Percentiles rank a stretch among this genome's conserved stretches.
These are phyloP conservation scores for Capromys pilorides DNA, from an alignment of 2,797 vertebrate genomes.

Conservation along the genomic window DNA sequence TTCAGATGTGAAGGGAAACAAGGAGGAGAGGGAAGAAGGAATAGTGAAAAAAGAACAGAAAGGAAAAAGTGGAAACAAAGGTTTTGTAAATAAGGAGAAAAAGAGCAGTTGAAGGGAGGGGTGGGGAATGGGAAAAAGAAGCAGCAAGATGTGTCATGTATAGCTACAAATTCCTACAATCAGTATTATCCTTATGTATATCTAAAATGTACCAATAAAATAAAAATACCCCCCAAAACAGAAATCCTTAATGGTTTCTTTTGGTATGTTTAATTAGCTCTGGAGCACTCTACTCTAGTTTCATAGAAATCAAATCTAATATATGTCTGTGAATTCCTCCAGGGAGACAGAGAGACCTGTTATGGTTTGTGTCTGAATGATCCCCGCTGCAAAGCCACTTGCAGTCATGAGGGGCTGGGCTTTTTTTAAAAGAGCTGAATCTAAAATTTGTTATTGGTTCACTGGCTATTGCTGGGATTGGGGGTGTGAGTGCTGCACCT, in stretches of 20 bases:
- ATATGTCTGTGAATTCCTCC: neutral
- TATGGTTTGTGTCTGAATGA: neutral
- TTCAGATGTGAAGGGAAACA: neutral
- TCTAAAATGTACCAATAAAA: neutral
- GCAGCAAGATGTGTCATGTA: neutral
- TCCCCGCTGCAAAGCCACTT: neutral
- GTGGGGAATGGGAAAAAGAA: neutral
- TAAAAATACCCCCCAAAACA: neutral
- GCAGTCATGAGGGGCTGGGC: neutral
- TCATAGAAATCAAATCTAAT: slow-evolving; percentile 51
- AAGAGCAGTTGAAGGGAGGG: neutral
- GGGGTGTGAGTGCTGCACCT: neutral
- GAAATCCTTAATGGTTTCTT: neutral
- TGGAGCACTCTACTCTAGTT: neutral
- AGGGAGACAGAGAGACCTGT: neutral
- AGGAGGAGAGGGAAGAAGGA: neutral
- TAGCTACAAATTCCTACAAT: neutral
- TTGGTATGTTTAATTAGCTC: slow-evolving; percentile 32
- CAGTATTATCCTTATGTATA: neutral
- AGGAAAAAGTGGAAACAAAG: neutral
- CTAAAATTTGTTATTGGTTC: neutral
- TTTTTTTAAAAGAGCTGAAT: neutral
- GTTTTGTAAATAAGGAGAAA: neutral
- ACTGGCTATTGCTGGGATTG: neutral
- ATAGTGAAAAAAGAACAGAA: neutral